These are phyloP conservation scores for Xenentodon cancila DNA, from an alignment of 2,797 vertebrate genomes.

Conservation along the genomic window DNA sequence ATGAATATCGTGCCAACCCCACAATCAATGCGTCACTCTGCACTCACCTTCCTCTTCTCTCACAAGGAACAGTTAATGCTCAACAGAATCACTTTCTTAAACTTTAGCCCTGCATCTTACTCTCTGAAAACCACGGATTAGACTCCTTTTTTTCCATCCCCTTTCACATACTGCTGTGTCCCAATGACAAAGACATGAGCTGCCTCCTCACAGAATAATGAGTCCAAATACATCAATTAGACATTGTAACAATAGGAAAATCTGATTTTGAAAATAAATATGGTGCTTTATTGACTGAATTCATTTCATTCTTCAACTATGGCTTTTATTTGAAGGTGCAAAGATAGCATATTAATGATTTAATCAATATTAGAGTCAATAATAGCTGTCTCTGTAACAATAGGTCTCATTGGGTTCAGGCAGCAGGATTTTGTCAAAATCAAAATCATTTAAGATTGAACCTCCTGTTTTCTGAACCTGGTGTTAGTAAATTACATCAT, in stretches of 20 bases:
- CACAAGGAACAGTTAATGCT: constrained; percentile 26
- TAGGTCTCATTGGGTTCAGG: neutral
- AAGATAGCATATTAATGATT: too few relatives aligned
- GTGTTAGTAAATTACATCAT: neutral
- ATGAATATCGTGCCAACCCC: constrained; percentile 71
- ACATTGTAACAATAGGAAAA: neutral
- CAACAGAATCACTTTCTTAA: constrained; percentile 37
- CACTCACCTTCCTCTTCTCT: constrained; percentile 18
- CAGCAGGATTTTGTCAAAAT: neutral
- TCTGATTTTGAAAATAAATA: neutral
- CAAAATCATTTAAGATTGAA: neutral
- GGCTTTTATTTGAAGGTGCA: too few relatives aligned
- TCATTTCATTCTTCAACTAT: too few relatives aligned
- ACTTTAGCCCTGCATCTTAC: constrained; percentile 29
- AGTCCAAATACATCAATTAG: neutral
- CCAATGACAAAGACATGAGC: constrained; percentile 54
- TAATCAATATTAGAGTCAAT: too few relatives aligned
- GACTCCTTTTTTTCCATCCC: constrained; percentile 32
- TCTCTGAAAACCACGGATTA: constrained; percentile 49
- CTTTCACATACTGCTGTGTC: constrained; percentile 59
- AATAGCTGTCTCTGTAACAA: neutral
- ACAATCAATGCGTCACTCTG: constrained; percentile 8
- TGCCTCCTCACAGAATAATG: neutral
- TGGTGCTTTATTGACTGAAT: neutral
- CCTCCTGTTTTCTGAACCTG: constrained; percentile 5